phyloP scores from a whole-genome alignment of 2,888 invertebrate species.

The Drosophila kuntzei region DNA sequence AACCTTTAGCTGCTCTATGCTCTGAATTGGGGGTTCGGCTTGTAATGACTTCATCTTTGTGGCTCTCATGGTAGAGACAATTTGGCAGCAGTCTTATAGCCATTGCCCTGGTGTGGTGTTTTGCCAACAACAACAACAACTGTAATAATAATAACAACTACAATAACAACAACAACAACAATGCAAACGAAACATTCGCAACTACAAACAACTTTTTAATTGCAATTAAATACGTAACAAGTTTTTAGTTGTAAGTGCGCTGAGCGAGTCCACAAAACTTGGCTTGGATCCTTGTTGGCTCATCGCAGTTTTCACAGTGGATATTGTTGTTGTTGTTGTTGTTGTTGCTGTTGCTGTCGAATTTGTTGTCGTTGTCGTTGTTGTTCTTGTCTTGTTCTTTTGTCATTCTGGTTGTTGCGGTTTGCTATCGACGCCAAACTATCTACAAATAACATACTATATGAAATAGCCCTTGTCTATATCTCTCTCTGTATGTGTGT shows the following conservation, averaged over 20 bases:
- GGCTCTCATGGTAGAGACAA: constrained; percentile 69
- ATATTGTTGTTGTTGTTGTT: constrained; percentile 48
- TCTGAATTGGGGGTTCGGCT: constrained; percentile 58
- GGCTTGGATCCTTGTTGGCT: constrained; percentile 30
- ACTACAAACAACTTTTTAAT: constrained; percentile 81
- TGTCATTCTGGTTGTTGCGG: constrained; percentile 48
- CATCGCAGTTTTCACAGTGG: constrained; percentile 53
- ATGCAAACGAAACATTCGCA: constrained; percentile 66
- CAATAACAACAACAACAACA: constrained; percentile 35
- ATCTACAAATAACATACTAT: constrained; percentile 52
- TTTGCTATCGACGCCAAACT: constrained; percentile 56
- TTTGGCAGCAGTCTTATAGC: constrained; percentile 64
- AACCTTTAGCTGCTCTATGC: constrained; percentile 73
- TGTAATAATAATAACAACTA: constrained; percentile 37
- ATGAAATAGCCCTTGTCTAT: constrained; percentile 57
- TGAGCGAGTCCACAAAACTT: constrained; percentile 52
- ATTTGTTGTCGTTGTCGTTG: constrained; percentile 36
- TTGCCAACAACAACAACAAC: constrained; percentile 30
- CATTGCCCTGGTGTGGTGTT: constrained; percentile 58
- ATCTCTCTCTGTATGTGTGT: constrained; percentile 21
- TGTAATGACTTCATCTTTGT: constrained; percentile 81
- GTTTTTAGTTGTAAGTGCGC: constrained; percentile 82
- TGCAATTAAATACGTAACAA: constrained; percentile 82
- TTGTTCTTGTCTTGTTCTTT: constrained; percentile 37
- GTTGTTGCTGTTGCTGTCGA: constrained; percentile 35